Percentiles rank a stretch among this genome's conserved stretches.
Conservation (phyloP, 2,113 vertebrate genomes). For the Rhea pennata region DNA sequence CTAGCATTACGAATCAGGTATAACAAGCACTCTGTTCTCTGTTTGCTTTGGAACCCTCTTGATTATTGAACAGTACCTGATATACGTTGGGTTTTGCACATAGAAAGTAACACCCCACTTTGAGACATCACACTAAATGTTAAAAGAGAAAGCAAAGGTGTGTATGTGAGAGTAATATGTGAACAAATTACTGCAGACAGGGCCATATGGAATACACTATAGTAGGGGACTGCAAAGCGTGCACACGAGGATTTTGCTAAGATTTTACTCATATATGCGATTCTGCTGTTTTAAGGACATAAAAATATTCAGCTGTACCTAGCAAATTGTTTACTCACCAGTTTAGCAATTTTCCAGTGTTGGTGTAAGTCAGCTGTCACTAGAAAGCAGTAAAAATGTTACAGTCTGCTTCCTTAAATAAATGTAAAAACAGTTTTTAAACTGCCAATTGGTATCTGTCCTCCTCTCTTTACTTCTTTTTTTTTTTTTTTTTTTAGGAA, state of each 20-base stretch:
- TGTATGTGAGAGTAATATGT: not conserved
- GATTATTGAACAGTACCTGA: not conserved
- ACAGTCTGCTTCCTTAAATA: not conserved
- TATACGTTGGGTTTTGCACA: not conserved
- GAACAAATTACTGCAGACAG: not conserved
- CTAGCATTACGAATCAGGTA: not conserved
- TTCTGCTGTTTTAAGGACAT: not conserved
- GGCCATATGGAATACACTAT: not conserved
- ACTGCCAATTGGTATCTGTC: not conserved
- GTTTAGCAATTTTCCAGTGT: not conserved
- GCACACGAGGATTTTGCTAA: not conserved
- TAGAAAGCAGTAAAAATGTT: not conserved
- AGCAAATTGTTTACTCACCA: not conserved
- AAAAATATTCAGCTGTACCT: not conserved
- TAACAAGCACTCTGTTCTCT: not conserved
- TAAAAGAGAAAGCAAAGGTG: not conserved
- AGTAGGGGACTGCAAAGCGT: not conserved
- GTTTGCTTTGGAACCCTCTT: not conserved
- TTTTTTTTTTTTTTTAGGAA: not conserved
- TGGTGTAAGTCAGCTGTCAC: not conserved
- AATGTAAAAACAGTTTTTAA: not conserved
- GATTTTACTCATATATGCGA: not conserved
- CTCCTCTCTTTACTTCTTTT: too few species aligned
- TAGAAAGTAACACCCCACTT: not conserved
- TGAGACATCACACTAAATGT: not conserved